These are phyloP conservation scores for Heliconius himera DNA, from an alignment of 1,140 invertebrate genomes.

Conservation along the genomic window DNA sequence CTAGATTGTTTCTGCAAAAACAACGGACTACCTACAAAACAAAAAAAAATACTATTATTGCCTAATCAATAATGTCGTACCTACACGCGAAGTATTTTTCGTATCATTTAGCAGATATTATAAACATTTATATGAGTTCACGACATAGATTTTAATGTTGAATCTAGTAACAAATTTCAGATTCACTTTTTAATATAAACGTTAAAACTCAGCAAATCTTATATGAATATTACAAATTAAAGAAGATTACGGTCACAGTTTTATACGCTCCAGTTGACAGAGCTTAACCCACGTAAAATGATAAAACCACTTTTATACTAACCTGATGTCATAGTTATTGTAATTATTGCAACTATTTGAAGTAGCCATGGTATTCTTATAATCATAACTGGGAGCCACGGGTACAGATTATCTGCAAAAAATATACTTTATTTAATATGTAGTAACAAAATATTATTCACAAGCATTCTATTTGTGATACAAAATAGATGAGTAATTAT, in stretches of 20 bases:
- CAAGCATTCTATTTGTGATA: no score
- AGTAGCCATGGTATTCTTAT: conserved; percentile 71
- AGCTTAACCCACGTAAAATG: background rate
- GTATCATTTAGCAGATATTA: no score
- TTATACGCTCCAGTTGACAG: background rate
- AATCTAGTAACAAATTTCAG: no score
- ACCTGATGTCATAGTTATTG: conserved; percentile 56
- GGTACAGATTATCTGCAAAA: conserved; percentile 32
- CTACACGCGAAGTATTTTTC: no score
- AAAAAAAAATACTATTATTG: background rate
- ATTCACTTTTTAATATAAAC: no score
- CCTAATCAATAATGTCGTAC: background rate
- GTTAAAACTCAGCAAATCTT: no score
- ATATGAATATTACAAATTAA: no score
- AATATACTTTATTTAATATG: conserved; percentile 16
- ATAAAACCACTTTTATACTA: background rate
- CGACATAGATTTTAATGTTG: no score
- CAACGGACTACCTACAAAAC: conserved; percentile 70
- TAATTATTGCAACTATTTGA: conserved; percentile 44
- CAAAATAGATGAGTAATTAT: no score
- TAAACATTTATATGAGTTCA: no score
- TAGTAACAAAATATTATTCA: background rate
- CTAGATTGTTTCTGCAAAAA: conserved; percentile 63
- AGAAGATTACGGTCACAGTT: background rate
- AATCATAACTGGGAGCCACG: conserved; percentile 63